Evolutionary conservation across 1,140 invertebrate genomes (phyloP).

Genomic region (Triops cancriformis): DNA sequence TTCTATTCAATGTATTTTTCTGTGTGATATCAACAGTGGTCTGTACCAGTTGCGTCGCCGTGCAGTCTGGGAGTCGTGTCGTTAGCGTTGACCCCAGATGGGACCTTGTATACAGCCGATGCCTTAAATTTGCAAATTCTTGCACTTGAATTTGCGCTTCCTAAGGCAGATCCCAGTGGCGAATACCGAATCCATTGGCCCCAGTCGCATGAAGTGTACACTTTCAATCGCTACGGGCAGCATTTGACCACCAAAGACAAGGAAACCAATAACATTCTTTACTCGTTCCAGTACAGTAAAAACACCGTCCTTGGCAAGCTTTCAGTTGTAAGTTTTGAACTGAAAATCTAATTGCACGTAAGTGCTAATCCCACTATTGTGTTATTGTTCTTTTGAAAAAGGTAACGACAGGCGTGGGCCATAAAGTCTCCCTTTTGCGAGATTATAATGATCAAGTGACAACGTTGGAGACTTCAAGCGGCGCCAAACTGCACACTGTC

Average conservation of each 20-base stretch:
- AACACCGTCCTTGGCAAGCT: constrained; percentile 92
- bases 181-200: constrained; percentile 89
- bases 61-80: constrained; percentile 63
- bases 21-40: background rate
- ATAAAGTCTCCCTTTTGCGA: constrained; percentile 24
- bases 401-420: constrained; percentile 16
- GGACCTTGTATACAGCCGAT: constrained; percentile 86
- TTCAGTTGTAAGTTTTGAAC: constrained; percentile 44
- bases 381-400: constrained; percentile 20
- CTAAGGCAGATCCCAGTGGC: constrained; percentile 68
- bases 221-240: constrained; percentile 89
- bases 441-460: constrained; percentile 23
- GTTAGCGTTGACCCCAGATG: constrained; percentile 84
- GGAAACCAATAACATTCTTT: constrained; percentile 81
- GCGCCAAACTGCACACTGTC: constrained; percentile 21
- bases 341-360: background rate
- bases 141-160: constrained; percentile 80
- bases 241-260: constrained; percentile 87
- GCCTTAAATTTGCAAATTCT: constrained; percentile 59
- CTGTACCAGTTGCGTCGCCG: background rate
- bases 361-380: background rate
- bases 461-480: constrained; percentile 21
- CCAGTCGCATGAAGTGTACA: constrained; percentile 82
- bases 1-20: background rate
- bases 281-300: constrained; percentile 91